Evolutionary conservation across 2,797 vertebrate species (phyloP).

Genomic region (Momotus momota): DNA sequence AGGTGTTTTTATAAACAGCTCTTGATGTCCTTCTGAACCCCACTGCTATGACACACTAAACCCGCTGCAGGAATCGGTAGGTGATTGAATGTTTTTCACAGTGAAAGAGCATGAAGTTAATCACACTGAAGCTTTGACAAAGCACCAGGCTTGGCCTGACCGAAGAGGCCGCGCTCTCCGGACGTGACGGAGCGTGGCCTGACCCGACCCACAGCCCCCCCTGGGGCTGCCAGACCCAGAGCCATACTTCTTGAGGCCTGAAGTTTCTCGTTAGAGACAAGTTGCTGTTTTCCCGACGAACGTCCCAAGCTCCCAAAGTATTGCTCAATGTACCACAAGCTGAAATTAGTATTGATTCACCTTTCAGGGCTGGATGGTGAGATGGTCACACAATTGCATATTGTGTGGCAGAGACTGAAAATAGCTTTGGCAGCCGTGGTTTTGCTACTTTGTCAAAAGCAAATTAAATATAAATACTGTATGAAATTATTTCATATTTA

Average conservation of each 20-base stretch:
- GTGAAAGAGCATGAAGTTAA: background rate
- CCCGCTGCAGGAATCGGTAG: background rate
- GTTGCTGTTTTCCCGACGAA: conserved; percentile 2
- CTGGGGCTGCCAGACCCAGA: background rate
- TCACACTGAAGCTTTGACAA: background rate
- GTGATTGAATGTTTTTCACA: background rate
- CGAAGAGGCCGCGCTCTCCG: background rate
- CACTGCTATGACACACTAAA: background rate
- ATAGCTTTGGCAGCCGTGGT: background rate
- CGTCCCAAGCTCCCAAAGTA: background rate
- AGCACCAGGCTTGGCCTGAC: background rate
- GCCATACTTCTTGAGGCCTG: background rate
- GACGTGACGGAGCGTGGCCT: background rate
- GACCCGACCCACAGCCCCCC: background rate
- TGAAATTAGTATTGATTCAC: conserved; percentile 47
- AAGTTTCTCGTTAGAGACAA: background rate
- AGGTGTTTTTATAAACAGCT: background rate
- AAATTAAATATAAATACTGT: background rate
- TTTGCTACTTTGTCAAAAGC: conserved; percentile 21
- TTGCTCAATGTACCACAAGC: background rate
- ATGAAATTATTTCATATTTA: background rate
- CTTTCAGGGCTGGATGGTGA: background rate
- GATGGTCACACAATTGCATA: fast-evolving
- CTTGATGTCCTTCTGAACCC: background rate
- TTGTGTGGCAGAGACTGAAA: background rate